Percentiles rank a stretch among this genome's conserved stretches.
Conservation (phyloP, 2,113 vertebrate genomes). For the Pavo muticus region DNA sequence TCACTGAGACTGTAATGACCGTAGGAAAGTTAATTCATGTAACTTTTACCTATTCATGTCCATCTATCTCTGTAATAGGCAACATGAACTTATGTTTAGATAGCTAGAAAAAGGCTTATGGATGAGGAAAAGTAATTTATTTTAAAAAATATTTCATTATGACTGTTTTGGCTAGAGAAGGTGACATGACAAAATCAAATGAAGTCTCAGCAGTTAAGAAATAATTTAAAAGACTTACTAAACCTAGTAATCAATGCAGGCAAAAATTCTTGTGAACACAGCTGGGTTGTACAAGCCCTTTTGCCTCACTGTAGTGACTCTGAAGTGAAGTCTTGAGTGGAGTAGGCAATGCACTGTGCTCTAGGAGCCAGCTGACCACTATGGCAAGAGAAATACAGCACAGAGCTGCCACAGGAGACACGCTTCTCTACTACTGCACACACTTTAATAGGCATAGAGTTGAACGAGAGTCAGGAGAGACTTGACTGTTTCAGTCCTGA, state of each 20-base stretch:
- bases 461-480: neutral
- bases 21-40: neutral
- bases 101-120: neutral
- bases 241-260: neutral
- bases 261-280: neutral
- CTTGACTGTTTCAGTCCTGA: neutral
- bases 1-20: neutral
- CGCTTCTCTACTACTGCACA: neutral
- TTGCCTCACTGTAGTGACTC: neutral
- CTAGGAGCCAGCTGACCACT: neutral
- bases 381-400: accelerated
- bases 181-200: neutral
- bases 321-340: neutral
- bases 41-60: neutral
- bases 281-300: neutral
- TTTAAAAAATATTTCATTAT: neutral
- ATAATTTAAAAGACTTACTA: neutral
- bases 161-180: neutral
- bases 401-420: neutral
- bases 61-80: neutral
- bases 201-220: neutral
- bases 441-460: neutral
- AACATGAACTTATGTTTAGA: neutral
- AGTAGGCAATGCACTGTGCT: neutral
- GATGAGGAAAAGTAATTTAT: neutral